Percentiles rank a stretch among this genome's conserved stretches.
Conservation (phyloP, 2,888 invertebrate genomes). For the Synanthedon formicaeformis region DNA sequence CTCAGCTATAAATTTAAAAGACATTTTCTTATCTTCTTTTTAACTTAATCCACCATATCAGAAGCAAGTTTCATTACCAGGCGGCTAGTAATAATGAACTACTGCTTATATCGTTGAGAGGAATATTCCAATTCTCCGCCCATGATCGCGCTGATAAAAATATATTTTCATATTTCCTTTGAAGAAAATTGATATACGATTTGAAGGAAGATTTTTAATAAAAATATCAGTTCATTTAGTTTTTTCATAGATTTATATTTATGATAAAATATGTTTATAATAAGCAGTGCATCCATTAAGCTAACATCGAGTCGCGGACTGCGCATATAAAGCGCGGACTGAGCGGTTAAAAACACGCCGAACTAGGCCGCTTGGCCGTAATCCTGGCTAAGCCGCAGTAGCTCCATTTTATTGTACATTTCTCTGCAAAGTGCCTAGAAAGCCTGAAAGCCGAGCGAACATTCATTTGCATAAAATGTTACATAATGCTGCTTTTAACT, state of each 20-base stretch:
- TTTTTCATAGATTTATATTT: background rate
- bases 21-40: too few species aligned
- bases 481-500: conserved; percentile 35
- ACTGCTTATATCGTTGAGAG: too few species aligned
- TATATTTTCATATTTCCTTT: too few species aligned
- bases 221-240: too few species aligned
- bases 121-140: too few species aligned
- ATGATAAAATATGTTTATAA: conserved; percentile 4
- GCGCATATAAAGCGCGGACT: conserved; percentile 2
- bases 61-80: too few species aligned
- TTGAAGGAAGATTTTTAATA: too few species aligned
- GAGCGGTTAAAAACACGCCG: conserved; percentile 10
- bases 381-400: conserved; percentile 27
- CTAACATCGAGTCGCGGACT: conserved; percentile 7
- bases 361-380: conserved; percentile 17
- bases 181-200: too few species aligned
- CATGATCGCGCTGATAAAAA: too few species aligned
- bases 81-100: too few species aligned
- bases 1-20: too few species aligned
- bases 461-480: conserved; percentile 52
- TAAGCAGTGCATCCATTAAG: conserved; percentile 12
- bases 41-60: too few species aligned
- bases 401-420: conserved; percentile 40
- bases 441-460: conserved; percentile 39
- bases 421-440: conserved; percentile 38